phyloP scores from a whole-genome alignment of 2,888 invertebrate genomes.

The Tinea pellionella region DNA sequence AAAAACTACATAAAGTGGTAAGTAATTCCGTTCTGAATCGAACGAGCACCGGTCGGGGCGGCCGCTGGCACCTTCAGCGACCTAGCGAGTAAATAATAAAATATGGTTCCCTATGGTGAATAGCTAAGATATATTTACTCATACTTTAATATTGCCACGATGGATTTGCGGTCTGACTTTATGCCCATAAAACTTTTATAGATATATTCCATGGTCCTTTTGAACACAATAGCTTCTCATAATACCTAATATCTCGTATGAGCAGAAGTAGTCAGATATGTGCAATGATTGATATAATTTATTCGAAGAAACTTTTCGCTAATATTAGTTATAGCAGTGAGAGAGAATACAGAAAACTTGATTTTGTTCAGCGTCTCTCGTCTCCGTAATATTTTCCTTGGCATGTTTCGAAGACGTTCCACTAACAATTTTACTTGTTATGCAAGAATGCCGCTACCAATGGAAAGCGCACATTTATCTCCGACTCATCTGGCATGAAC shows the following conservation, averaged over 20 bases:
- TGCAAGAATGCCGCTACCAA: conserved; percentile 34
- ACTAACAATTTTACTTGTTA: conserved; percentile 28
- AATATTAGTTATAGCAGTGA: not conserved
- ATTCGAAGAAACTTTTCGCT: not conserved
- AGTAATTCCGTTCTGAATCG: conserved; percentile 63
- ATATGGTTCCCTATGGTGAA: conserved; percentile 8
- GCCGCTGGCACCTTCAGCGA: not conserved
- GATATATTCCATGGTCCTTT: not conserved
- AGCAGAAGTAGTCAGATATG: not conserved
- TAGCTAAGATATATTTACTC: conserved; percentile 13
- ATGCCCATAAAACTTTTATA: conserved; percentile 2
- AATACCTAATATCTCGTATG: not conserved
- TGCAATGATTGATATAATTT: not conserved
- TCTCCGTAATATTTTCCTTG: not conserved
- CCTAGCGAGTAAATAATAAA: conserved; percentile 8
- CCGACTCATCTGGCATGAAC: conserved; percentile 53
- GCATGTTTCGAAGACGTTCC: conserved; percentile 1
- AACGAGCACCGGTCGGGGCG: conserved; percentile 23
- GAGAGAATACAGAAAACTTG: not conserved
- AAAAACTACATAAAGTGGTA: conserved; percentile 65
- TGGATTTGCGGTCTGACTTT: conserved; percentile 11
- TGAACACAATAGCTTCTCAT: conserved; percentile 8
- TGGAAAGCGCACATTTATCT: conserved; percentile 51
- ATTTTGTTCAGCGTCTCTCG: not conserved
- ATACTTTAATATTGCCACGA: conserved; percentile 5